Base-by-base conservation (phyloP, 2,797 vertebrate species). In the Acipenser oxyrinchus region DNA sequence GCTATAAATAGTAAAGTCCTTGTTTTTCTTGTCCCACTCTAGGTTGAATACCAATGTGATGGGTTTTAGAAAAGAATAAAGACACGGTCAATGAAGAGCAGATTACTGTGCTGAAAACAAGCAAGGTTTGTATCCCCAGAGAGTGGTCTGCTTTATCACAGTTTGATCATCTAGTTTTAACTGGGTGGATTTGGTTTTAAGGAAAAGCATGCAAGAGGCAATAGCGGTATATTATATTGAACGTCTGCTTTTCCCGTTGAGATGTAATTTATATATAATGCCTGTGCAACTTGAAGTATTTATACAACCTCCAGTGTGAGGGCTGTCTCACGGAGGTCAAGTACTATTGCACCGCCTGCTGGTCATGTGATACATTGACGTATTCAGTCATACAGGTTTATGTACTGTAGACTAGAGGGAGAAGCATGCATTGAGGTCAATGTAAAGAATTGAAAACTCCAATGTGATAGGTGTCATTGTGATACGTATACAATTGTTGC, bases 21-120 rank as follows among this genome's bases (percentile, higher is more conserved):
- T 51, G 8, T 2, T 18, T 11, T 49, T 58, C 64, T 69, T 69
- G 72, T 73, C 67, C 50, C 51, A 8, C 53, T 87, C 75, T 76
- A 99, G 97, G 96, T 99, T 66, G 96, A 99, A 76, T 99, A 99
- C 78, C 96, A 98, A 67, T 99, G 97, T 77, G 97, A 98, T 11
- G 94, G 95, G 18, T 99, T 99, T 85, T 99, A 74, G 96, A 93
- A 83, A 99, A 99, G 82, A 99, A 99, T 85, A 99, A 99, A 84
- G 97, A 99, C 80, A 99, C 97, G 0, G 95, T 99, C 71, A 98
- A 96, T 78, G 95, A 95, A 82, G 96, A 99, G 66, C 96, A 98
- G 88, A 97, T 99, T 81, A 90, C 92, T 69, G 94, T 99, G 73
- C 82, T 99, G 77, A 98, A 94, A 77, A 91, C 94, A 83, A 99